Base-by-base conservation (phyloP, 2,113 vertebrate genomes). In the Siniperca chuatsi region DNA sequence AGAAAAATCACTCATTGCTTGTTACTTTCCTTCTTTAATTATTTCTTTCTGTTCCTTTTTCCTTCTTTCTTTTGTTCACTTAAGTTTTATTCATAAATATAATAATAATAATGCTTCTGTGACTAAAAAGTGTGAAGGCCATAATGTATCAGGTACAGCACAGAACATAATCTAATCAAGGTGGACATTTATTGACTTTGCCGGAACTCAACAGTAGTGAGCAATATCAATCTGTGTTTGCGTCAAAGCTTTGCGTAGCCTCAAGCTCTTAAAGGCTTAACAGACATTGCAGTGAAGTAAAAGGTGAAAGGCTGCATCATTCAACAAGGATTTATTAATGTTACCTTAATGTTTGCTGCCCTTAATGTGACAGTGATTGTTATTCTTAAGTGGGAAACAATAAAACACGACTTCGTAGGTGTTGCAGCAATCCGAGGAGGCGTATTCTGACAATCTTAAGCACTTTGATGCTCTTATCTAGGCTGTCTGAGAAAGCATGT, bases 161-260 rank as follows among this genome's bases (percentile, higher is more conserved):
- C 40, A 71, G 29, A 87, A 48, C 33, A 64, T 75, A 70, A 90
- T 77, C 57, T 61, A 76, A 87, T 87, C 42, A 76, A 57, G 55
- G 55, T 42, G 60, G 84, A 92, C 11, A 2, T 82, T 85, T 88
- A 91, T 87, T 75, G 69, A 88, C 79, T 87, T 87, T 76, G 73
- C 62, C 3, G 13, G 62, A 77, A 65, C 61, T 78, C 67, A 64
- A 75, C 71, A 72, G 42, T 11, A 44, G 89, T 52, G 64, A 83
- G 60, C 21, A 62, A 81, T 91, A 87, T 91, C 78, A 87, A 90
- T 89, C 77, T 50, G 55, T 33, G 66, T 83, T 87, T 85, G 75
- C 6, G 48, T 90, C 80, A 77, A 57, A 66, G 79, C 61, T 68
- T 44, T 64, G 58, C 29, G 1, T 23, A 73, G 72, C 75, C 61